Evolutionary conservation across 2,888 invertebrate species (phyloP).

Genomic region (Torymus tubicola): DNA sequence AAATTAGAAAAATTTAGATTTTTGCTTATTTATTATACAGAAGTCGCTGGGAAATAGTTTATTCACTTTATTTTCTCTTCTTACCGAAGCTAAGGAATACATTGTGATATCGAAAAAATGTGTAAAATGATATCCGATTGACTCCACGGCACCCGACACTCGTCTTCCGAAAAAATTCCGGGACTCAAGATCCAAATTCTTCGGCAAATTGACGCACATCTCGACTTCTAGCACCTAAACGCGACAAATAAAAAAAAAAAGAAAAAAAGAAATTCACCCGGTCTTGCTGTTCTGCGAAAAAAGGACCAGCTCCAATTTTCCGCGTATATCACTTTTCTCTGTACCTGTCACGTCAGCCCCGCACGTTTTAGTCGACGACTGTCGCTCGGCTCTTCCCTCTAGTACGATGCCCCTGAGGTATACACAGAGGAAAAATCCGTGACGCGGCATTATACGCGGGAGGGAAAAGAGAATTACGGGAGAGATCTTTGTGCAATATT

Average conservation of each 20-base stretch:
- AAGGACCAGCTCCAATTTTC: slow-evolving; percentile 23
- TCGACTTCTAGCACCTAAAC: no score
- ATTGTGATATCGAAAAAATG: no score
- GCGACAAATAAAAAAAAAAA: no score
- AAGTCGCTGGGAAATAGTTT: no score
- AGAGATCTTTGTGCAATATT: slow-evolving; percentile 16
- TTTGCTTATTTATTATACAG: no score
- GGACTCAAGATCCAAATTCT: background rate
- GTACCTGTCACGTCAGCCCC: slow-evolving; percentile 38
- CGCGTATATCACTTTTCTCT: slow-evolving; percentile 40
- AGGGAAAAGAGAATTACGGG: background rate
- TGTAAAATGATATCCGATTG: no score
- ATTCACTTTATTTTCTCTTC: no score
- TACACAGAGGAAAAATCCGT: slow-evolving; percentile 7
- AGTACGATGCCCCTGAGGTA: background rate
- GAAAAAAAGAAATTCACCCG: no score
- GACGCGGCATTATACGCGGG: slow-evolving; percentile 2
- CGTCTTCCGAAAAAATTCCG: background rate
- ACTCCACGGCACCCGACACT: background rate
- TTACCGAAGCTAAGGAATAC: no score
- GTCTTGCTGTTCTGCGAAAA: background rate
- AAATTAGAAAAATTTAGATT: no score
- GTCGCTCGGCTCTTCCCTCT: background rate
- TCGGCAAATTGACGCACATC: slow-evolving; percentile 11
- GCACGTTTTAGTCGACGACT: background rate